Base-by-base conservation (phyloP, 2,888 invertebrate species). In the Asteroscopus sphinx region DNA sequence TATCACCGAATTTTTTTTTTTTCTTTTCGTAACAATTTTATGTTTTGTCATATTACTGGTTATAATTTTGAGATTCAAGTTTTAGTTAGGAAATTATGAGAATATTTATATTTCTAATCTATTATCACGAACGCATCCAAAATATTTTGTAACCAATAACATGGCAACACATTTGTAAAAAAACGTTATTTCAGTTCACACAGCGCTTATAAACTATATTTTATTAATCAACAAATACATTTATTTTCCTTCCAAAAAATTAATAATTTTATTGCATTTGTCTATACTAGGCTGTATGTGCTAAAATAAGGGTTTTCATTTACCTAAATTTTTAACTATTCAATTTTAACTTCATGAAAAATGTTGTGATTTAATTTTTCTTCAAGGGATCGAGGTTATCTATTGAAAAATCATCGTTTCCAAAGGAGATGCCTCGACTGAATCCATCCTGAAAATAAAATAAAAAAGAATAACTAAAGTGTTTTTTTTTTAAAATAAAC, bases 371-470 rank as follows among this genome's bases (percentile, higher is more conserved):
- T 94, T 89, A 96, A 89, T 96, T 95, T 87, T 98, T 98, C 90
- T 97, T 96, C 80, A 99, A 94, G 61, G 99, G 99, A 95, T 99
- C 99, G 89, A 99, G 95, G 91, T 98, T 98, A 88, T 98, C 98
- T 91, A 99, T 94, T 76, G 98, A 97, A 94, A 99, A 99, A 94
- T 99, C 98, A 89, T 98, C 98, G 86, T 97, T 97, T 81, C 97
- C 98, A 92, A 98, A 97, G 68, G 97, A 96, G 82, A 98, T 95
- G 74, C 98, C 98, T 91, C 97, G 95, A 91, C 97, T 97, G 92
- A 98, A 98, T 74, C 98, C 98, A 93, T 97, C 98, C 98, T 98
- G 95, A 45, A 92, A 95, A 86, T 73, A 83, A 85, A 80, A 72
- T 60, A 65, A 46, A 11, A 2, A 0, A 7, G 25, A 7, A 26